Evolutionary conservation across 2,113 vertebrate genomes (phyloP), one percentile per base, ranked within the genome.

Genomic region (Malurus cyaneus): DNA sequence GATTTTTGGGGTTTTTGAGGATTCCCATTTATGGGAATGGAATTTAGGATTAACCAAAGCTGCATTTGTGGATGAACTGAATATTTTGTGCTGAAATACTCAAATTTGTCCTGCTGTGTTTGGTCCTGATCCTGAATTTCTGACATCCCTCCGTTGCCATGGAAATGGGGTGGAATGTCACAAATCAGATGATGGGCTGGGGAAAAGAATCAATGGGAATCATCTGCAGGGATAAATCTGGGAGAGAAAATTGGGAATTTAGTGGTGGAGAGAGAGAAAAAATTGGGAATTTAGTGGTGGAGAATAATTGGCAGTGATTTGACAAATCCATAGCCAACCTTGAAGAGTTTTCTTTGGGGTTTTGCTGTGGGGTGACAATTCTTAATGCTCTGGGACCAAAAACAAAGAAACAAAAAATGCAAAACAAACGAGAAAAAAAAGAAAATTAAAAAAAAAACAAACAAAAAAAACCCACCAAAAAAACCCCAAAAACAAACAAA

Each of bases 111-210:
- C 80, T n/a, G 25, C 73, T 93, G 64, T 14, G 70, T 29, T 71
- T 50, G 82, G 31, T 25, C 18, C 62, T 86, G 89, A 78, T 66
- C 80, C 92, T 47, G 87, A 88, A 17, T 92, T 96, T 90, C 77
- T 96, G 93, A 71, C 73, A 32, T 61, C 88, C 73, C 44, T 50
- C 72, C 54, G 26, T 85, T 90, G 86, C 94, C 65, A 3, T 92
- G 91, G 95, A 65, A 73, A 93, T 74, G 76, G 34, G 76, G 8
- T 49, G 54, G 47, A 23, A 42, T 62, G 24, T 57, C 36, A 19
- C 57, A 42, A 57, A 79, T 57, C 62, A 61, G 34, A 31, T 69
- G 60, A 88, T 49, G 44, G 18, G 3, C 80, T 71, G 52, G 41
- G 31, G 61, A 66, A 66, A 69, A 66, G 65, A 88, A 49, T 8